A percentile compares a stretch with the other conserved stretches of the same genome.
These are phyloP conservation scores for Lordiphosa fenestrarum DNA, from an alignment of 2,888 invertebrate genomes.

Conservation along the genomic window DNA sequence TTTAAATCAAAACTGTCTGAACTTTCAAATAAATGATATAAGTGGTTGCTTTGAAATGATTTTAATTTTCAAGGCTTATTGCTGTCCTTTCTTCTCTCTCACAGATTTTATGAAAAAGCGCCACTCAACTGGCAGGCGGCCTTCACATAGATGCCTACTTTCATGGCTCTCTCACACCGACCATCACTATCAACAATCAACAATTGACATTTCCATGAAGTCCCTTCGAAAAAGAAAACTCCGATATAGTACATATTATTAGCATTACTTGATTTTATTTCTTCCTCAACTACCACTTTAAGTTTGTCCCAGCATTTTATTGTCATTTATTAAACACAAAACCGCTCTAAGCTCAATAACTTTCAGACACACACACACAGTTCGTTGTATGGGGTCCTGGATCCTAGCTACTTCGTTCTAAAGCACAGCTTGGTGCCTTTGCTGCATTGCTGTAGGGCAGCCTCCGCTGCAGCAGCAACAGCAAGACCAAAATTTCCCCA, in stretches of 20 bases:
- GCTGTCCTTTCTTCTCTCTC: too few species aligned
- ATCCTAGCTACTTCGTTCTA: conserved; percentile 16
- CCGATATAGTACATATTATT: conserved; percentile 23
- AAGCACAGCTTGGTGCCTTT: conserved; percentile 50
- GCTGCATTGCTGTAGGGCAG: conserved; percentile 69
- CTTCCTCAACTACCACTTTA: conserved; percentile 17
- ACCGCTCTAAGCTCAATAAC: conserved; percentile 65
- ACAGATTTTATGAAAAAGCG: too few species aligned
- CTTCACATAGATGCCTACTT: background rate
- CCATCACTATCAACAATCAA: too few species aligned
- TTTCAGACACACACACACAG: conserved; percentile 48
- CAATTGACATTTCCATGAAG: too few species aligned
- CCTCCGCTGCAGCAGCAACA: conserved; percentile 26
- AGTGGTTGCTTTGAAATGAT: too few species aligned
- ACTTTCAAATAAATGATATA: too few species aligned
- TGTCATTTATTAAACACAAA: conserved; percentile 59
- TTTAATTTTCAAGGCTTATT: too few species aligned
- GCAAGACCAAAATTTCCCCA: conserved; percentile 61
- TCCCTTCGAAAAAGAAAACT: too few species aligned
- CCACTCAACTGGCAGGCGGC: background rate
- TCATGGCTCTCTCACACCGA: too few species aligned
- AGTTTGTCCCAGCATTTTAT: conserved; percentile 15
- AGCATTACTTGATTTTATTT: conserved; percentile 49
- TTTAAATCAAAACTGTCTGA: too few species aligned
- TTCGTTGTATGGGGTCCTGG: conserved; percentile 26